These are phyloP conservation scores for Cyclophora punctaria DNA, from an alignment of 2,888 invertebrate genomes.

Conservation along the genomic window DNA sequence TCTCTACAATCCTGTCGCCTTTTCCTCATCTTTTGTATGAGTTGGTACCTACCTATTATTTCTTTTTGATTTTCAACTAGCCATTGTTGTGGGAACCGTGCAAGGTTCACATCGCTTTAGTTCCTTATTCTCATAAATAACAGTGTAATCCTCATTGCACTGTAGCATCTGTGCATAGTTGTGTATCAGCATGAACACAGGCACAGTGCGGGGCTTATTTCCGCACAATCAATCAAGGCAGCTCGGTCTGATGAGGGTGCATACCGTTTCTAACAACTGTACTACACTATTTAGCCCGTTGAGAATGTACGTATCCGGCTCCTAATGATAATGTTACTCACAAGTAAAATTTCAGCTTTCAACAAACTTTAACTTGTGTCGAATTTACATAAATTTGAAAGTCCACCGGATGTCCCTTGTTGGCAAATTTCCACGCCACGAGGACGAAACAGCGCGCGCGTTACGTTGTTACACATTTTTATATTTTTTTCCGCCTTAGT, in stretches of 20 bases:
- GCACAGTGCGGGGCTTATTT: constrained; percentile 49
- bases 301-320: constrained; percentile 39
- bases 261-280: constrained; percentile 42
- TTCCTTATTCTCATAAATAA: constrained; percentile 20
- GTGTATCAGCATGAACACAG: constrained; percentile 28
- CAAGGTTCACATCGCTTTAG: constrained; percentile 5
- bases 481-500: no score
- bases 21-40: constrained; percentile 14
- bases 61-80: not conserved
- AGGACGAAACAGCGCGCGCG: constrained; percentile 28
- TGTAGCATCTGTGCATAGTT: constrained; percentile 18
- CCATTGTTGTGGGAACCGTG: constrained; percentile 2
- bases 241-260: constrained; percentile 43
- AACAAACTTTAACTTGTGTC: constrained; percentile 53
- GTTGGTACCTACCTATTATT: constrained; percentile 6
- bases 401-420: constrained; percentile 46
- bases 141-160: constrained; percentile 13
- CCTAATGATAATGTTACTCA: constrained; percentile 33
- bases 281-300: constrained; percentile 38
- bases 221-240: constrained; percentile 64
- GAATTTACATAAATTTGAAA: constrained; percentile 61
- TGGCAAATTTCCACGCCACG: constrained; percentile 51
- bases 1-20: constrained; percentile 36
- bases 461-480: constrained; percentile 21
- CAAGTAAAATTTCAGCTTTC: constrained; percentile 39